phyloP scores from a whole-genome alignment of 2,888 invertebrate genomes.

The Clivina fossor region DNA sequence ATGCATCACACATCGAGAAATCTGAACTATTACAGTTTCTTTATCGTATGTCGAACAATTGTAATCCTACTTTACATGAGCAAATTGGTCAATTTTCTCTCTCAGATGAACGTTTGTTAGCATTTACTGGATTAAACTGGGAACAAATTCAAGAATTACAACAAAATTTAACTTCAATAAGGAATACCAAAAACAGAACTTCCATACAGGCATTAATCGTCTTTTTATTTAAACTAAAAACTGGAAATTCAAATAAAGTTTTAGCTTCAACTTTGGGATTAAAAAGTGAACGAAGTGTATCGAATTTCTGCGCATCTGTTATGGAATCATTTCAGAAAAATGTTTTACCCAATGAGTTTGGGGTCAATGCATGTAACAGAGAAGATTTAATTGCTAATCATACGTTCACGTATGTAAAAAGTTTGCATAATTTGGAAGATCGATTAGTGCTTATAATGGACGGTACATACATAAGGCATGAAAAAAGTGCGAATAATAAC shows the following conservation, averaged over 20 bases:
- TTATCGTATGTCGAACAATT: conserved; percentile 1
- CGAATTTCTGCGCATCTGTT: conserved; percentile 4
- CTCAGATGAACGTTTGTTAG: background rate
- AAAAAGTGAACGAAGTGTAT: conserved; percentile 1
- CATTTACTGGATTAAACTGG: conserved; percentile 10
- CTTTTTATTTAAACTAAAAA: conserved; percentile 18
- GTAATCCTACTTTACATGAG: conserved; percentile 3
- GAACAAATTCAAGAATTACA: conserved; percentile 1
- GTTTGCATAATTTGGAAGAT: background rate
- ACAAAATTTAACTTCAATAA: conserved; percentile 10
- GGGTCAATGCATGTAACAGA: background rate
- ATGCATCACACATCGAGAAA: background rate
- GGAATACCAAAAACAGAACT: background rate
- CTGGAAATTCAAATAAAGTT: conserved; percentile 17
- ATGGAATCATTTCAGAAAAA: conserved; percentile 7
- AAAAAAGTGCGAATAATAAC: conserved; percentile 39
- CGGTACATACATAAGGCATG: conserved; percentile 37
- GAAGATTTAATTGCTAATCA: conserved; percentile 2
- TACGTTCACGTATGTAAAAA: background rate
- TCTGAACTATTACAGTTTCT: background rate
- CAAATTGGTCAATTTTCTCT: background rate
- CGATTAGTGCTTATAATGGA: conserved; percentile 35
- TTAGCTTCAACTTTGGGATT: conserved; percentile 6
- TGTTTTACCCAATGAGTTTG: conserved; percentile 9
- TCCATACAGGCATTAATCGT: conserved; percentile 9